These are phyloP conservation scores for Eremophila alpestris DNA, from an alignment of 2,797 vertebrate genomes.

Conservation along the genomic window DNA sequence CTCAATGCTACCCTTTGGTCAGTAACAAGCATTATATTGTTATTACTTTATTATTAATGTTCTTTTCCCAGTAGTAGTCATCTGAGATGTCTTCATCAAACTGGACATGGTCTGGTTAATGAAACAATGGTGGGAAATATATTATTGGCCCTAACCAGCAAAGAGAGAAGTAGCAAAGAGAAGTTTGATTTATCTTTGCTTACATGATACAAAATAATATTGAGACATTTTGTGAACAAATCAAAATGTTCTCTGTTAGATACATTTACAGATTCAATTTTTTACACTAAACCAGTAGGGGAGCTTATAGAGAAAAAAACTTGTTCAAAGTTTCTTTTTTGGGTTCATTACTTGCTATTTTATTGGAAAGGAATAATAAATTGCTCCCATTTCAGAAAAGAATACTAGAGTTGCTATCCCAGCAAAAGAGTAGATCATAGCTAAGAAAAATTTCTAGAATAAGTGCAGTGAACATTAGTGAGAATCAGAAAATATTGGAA, in stretches of 20 bases:
- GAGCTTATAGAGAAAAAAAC: not conserved
- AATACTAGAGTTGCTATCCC: not conserved
- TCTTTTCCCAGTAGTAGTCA: not conserved
- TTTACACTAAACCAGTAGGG: not conserved
- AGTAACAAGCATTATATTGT: not conserved
- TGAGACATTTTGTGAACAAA: not conserved
- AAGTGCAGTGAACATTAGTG: not conserved
- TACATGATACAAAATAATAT: not conserved
- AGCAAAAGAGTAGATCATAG: not conserved
- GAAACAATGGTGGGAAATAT: not conserved
- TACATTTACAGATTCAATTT: accelerated
- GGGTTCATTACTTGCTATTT: not conserved
- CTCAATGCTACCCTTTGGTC: not conserved
- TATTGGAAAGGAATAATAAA: not conserved
- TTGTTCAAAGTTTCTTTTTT: not conserved
- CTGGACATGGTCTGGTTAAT: not conserved
- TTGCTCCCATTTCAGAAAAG: not conserved
- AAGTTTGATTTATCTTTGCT: not conserved
- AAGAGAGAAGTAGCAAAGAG: not conserved
- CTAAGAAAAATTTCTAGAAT: not conserved
- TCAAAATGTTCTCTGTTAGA: not conserved
- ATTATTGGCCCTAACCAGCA: not conserved
- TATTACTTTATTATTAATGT: not conserved
- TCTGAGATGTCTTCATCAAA: not conserved
- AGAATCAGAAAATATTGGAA: not conserved